Evolutionary conservation across 2,888 invertebrate genomes (phyloP), one percentile per base, ranked within the genome.

Genomic region (Mythimna impura): DNA sequence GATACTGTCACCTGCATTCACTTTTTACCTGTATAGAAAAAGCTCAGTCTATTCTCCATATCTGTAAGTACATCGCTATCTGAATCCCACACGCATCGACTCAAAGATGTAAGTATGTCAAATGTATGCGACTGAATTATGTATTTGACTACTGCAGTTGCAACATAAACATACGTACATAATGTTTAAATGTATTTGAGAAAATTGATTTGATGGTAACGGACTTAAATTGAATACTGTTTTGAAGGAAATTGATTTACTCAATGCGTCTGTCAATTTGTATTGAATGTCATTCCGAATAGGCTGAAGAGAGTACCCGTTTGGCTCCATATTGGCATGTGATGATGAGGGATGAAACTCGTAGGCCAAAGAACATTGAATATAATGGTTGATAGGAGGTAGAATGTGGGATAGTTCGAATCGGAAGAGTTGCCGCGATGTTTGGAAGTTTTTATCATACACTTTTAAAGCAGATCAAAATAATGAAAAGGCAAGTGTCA

Each of bases 61-160:
- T 17, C 8, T 8, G 3, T 17, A 30, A 2, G 14, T 36, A 73
- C 68, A 66, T 73, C 61, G 58, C 68, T 80, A 66, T 79, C 71
- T 47, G 17, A 83, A 67, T 66, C 75, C 71, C 74, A 80, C 80
- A 71, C 86, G 62, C 71, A 52, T 55, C 70, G 57, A n/a, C 58
- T 55, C 66, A 40, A 17, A 62, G 65, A 61, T 73, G 76, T 25
- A 86, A 83, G 78, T 86, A 62, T 86, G 83, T 84, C 84, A 84
- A 83, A 71, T 67, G 61, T 71, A 84, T 84, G 73, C 81, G 36
- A 17, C 60, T 76, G 68, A 74, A 84, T 85, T 73, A 86, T 83
- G 86, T 74, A 81, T 83, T 73, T 73, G 70, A 74, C 71, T 73
- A 78, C 71, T 66, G 69, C 50, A 65, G 61, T 80, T 80, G 71